Base-by-base conservation (phyloP, 2,113 vertebrate species). In the Struthidea cinerea region DNA sequence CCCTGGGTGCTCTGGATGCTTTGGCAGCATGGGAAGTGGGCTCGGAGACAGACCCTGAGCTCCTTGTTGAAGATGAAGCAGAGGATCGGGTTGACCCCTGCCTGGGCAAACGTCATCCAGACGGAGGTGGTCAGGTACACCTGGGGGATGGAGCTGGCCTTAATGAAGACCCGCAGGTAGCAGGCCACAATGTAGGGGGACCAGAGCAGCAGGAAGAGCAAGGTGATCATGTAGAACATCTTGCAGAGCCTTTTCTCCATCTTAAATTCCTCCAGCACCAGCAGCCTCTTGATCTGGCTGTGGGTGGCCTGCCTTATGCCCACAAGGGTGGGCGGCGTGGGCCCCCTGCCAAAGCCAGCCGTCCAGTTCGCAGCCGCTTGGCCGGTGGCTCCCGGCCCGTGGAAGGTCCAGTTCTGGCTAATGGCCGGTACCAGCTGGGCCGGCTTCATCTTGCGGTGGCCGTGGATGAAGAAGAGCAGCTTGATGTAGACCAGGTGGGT, bases 361-460 rank as follows among this genome's bases (percentile, higher is more conserved):
- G 99, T 99, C 99, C 99, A 99, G 97, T 99, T 99, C 4, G 99
- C 99, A 14, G 99, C 99, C 13, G 99, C 99, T 91, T 99, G 99
- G 41, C 99, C 99, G 0, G 99, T 99, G 81, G 99, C 99, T 12
- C 99, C 99, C 0, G 99, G 99, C 30, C 99, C 99, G 39, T 99
- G 99, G 91, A 99, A 99, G 87, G 99, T 99, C 99, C 99, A 99
- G 96, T 99, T 99, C 95, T 99, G 99, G 98, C 99, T 99, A 97
- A 99, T 99, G 78, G 99, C 99, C 3, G 99, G 99, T 13, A 99
- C 98, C 94, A 99, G 97, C 98, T 99, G 99, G 4, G 99, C 99
- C 14, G 99, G 99, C 92, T 99, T 99, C 99, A 99, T 99, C 96
- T 99, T 99, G 63, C 99, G 98, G 97, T 99, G 99, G 81, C 99